Conservation (phyloP, 2,797 vertebrate species). For the Onychomys arenicola region DNA sequence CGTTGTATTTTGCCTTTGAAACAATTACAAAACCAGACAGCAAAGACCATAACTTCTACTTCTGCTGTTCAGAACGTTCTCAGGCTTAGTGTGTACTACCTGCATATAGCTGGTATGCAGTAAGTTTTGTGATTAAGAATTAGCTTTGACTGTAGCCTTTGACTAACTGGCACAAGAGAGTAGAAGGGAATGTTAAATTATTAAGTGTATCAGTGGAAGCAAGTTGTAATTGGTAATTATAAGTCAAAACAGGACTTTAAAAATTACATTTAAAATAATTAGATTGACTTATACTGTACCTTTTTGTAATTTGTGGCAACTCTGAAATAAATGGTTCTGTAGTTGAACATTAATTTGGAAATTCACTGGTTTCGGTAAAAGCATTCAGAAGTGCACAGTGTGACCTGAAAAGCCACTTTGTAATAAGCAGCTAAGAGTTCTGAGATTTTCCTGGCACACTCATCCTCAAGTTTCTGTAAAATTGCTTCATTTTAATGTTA, state of each 20-base stretch:
- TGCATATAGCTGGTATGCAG: neutral
- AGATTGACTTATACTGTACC: conserved; percentile 38
- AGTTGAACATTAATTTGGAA: conserved; percentile 56
- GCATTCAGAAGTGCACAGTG: neutral
- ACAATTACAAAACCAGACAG: neutral
- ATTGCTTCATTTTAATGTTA: conserved; percentile 16
- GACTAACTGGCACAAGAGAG: neutral
- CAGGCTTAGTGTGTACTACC: neutral
- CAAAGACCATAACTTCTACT: neutral
- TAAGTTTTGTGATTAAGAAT: conserved; percentile 33
- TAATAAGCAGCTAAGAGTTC: neutral
- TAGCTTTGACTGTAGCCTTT: neutral
- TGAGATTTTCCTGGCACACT: neutral
- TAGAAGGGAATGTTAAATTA: conserved; percentile 36
- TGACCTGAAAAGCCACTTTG: neutral
- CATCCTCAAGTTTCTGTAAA: neutral
- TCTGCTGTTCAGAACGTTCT: neutral
- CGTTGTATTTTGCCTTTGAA: neutral
- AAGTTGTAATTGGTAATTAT: conserved; percentile 66
- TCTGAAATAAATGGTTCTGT: conserved; percentile 45
- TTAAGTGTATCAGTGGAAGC: conserved; percentile 1
- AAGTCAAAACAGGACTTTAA: conserved; percentile 63
- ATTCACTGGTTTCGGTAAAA: conserved; percentile 31
- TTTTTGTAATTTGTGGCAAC: conserved; percentile 40
- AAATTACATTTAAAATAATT: conserved; percentile 57